A percentile compares a stretch with the other conserved stretches of the same genome.
phyloP scores from a whole-genome alignment of 2,888 invertebrate genomes.

The Tethea ocularis region DNA sequence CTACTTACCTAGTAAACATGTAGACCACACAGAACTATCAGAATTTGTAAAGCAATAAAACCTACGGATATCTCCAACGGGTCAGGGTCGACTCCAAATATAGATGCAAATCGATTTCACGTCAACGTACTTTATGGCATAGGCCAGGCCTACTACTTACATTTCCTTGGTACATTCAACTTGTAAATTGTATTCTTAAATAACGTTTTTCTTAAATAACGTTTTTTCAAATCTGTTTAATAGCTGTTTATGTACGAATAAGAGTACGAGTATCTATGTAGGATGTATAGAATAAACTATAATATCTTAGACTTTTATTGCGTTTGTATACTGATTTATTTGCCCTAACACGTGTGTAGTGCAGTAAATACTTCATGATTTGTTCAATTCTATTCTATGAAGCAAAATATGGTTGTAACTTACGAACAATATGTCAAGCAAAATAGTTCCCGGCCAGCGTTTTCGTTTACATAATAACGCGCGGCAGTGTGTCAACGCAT shows the following conservation, averaged over 20 bases:
- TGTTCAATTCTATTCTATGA: neutral
- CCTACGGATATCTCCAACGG: neutral
- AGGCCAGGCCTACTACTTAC: neutral
- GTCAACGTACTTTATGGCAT: neutral
- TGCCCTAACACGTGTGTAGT: too few relatives aligned
- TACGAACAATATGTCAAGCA: neutral
- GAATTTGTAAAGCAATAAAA: neutral
- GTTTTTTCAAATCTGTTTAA: too few relatives aligned
- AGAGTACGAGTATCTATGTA: too few relatives aligned
- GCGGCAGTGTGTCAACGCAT: constrained; percentile 3
- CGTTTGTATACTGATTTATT: too few relatives aligned
- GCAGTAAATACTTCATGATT: neutral
- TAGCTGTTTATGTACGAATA: too few relatives aligned
- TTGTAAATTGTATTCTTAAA: neutral
- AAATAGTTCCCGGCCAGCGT: neutral
- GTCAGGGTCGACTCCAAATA: neutral
- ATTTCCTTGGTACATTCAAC: neutral
- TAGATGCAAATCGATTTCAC: constrained; percentile 4
- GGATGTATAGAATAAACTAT: too few relatives aligned
- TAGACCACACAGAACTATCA: neutral
- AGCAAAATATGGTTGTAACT: neutral
- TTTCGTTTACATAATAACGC: constrained; percentile 3
- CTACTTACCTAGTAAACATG: neutral
- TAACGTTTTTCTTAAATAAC: too few relatives aligned
- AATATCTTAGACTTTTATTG: too few relatives aligned